phyloP scores from a whole-genome alignment of 2,113 vertebrate genomes.

The rat (Rattus norvegicus) region DNA sequence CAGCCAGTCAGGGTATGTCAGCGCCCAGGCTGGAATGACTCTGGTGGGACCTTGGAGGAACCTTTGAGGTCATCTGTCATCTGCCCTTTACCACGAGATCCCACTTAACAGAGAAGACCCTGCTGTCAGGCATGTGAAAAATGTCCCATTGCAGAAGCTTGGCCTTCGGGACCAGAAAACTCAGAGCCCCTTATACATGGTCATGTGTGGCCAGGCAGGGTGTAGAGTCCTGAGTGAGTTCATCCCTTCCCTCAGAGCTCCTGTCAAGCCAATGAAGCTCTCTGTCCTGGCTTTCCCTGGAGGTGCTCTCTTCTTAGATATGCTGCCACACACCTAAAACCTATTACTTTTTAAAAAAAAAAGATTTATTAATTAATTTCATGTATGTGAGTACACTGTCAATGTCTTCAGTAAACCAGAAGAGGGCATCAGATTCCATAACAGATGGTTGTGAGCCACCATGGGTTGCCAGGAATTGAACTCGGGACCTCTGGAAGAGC shows the following conservation, averaged over 20 bases:
- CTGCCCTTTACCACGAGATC: neutral
- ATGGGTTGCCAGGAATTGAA: too few relatives aligned
- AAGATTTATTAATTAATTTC: too few relatives aligned
- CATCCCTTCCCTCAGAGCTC: neutral
- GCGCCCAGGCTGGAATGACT: neutral
- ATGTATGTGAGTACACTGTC: too few relatives aligned
- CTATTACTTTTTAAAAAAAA: neutral
- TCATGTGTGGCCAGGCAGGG: neutral
- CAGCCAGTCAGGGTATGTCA: neutral
- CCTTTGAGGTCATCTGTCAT: neutral
- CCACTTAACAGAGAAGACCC: neutral
- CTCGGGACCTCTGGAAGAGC: too few relatives aligned
- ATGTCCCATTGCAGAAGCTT: neutral
- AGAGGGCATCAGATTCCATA: too few relatives aligned
- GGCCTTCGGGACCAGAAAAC: neutral
- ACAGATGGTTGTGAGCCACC: too few relatives aligned
- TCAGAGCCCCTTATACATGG: neutral
- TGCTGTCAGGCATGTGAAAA: neutral
- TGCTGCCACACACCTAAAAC: neutral
- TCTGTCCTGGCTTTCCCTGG: neutral
- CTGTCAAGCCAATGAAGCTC: neutral
- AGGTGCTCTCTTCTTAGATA: neutral
- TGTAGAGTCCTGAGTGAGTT: neutral
- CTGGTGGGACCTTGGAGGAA: neutral
- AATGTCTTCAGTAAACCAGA: too few relatives aligned